Evolutionary conservation across 2,888 invertebrate genomes (phyloP), one percentile per base, ranked within the genome.

Genomic region (Tiphia femorata): DNA sequence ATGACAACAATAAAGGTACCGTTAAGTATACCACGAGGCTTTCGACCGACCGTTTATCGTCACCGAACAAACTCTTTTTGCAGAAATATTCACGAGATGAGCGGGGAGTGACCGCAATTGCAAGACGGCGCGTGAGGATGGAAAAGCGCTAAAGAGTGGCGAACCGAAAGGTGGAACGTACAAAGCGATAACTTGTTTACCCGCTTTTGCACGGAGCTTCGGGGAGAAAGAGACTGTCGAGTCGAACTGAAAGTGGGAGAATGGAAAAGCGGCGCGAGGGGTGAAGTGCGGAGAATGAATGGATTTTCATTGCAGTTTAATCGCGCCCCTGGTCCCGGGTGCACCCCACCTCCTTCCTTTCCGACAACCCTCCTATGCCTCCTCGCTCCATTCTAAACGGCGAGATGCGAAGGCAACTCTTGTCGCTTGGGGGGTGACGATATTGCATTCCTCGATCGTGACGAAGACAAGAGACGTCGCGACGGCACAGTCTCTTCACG

Each of bases 391-490:
- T 78, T 76, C 72, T 74, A 75, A 77, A 74, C 70, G 78, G 68
- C 64, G 76, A n/a, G n/a, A 80, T 76, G 72, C 72, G 75, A 75
- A 78, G 77, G 78, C 78, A 80, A 81, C 80, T 79, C 78, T 80
- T 82, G 81, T 82, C 82, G 77, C 80, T 79, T 77, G 75, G 83
- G n/a, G n/a, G 82, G 83, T 81, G 83, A 82, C 81, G 80, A 83
- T 83, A 83, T 83, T 83, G 76, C 83, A 83, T 83, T 83, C 83
- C 82, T 79, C 73, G 81, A 82, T 83, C 79, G 75, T 82, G 82
- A 81, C 78, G 81, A 78, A 76, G 77, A 79, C 78, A 81, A 80
- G 79, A 77, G 76, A n/a, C n/a, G 50, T 46, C 59, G 46, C 56
- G 56, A 29, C 55, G 42, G 37, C 63, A 59, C n/a, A n/a, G n/a